phyloP scores from a whole-genome alignment of 2,113 vertebrate species.

The Nibea albiflora region DNA sequence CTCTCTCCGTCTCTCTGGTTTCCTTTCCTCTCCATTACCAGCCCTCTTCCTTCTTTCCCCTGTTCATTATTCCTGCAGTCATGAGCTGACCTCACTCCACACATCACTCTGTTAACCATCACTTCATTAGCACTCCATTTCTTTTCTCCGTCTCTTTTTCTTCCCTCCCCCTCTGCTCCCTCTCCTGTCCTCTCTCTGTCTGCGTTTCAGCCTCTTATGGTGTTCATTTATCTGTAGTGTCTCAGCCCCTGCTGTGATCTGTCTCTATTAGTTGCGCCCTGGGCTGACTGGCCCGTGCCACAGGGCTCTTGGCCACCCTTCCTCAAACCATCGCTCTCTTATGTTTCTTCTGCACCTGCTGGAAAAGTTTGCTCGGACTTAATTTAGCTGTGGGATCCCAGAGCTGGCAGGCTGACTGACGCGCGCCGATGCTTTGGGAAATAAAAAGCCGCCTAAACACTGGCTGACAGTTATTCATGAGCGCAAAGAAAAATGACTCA shows the following conservation, averaged over 20 bases:
- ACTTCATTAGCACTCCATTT: constrained; percentile 40
- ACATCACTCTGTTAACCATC: constrained; percentile 5
- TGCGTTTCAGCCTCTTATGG: constrained; percentile 5
- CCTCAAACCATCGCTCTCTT: neutral
- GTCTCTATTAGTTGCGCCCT: constrained; percentile 44
- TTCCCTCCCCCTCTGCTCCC: neutral
- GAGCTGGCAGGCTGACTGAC: constrained; percentile 5
- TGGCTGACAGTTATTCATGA: constrained; percentile 25
- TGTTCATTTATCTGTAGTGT: constrained; percentile 47
- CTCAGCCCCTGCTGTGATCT: constrained; percentile 16
- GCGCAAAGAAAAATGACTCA: constrained; percentile 13
- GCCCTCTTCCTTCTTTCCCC: neutral
- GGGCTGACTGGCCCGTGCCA: constrained; percentile 27
- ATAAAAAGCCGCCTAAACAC: constrained; percentile 20
- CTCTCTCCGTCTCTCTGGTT: neutral
- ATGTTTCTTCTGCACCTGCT: constrained; percentile 21
- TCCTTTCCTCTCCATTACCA: neutral
- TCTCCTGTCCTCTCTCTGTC: neutral
- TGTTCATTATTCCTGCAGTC: constrained; percentile 18
- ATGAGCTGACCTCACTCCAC: neutral
- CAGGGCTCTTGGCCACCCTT: constrained; percentile 25
- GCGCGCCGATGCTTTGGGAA: constrained; percentile 13
- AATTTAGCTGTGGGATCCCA: constrained; percentile 18
- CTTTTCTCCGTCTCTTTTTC: neutral
- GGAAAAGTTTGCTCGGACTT: neutral